Evolutionary conservation across 2,113 vertebrate species (phyloP).

Genomic region (Mohoua ochrocephala): DNA sequence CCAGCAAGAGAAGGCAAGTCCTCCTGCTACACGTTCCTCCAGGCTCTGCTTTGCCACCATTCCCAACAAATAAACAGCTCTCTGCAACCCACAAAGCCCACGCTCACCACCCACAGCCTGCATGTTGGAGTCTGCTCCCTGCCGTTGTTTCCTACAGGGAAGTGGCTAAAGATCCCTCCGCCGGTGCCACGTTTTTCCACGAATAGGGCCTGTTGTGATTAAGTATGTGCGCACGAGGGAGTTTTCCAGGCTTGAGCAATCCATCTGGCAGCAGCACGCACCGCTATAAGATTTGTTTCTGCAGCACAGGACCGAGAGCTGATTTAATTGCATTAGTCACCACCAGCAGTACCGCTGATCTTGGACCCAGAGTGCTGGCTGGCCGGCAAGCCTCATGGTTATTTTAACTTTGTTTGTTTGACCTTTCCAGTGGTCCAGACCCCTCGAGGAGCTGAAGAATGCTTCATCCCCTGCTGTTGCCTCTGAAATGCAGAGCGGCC

Average conservation of each 20-base stretch:
- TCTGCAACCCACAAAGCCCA: neutral
- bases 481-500: neutral
- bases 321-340: conserved; percentile 68
- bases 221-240: conserved; percentile 38
- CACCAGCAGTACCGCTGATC: conserved; percentile 47
- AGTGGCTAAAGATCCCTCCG: neutral
- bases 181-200: conserved; percentile 53
- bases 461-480: neutral
- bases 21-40: rapidly evolving
- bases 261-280: conserved; percentile 56
- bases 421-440: conserved; percentile 27
- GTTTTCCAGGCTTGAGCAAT: conserved; percentile 74
- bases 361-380: conserved; percentile 27
- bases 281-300: conserved; percentile 41
- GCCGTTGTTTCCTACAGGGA: neutral
- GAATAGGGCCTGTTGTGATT: conserved; percentile 44
- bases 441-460: neutral
- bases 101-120: neutral
- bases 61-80: neutral
- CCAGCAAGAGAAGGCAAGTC: too few relatives aligned
- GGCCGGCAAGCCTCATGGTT: conserved; percentile 3
- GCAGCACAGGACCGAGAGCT: neutral
- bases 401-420: conserved; percentile 33
- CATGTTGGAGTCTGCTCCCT: neutral
- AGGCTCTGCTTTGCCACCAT: neutral